These are phyloP conservation scores for Mus caroli DNA, from an alignment of 2,797 vertebrate genomes.

Conservation along the genomic window DNA sequence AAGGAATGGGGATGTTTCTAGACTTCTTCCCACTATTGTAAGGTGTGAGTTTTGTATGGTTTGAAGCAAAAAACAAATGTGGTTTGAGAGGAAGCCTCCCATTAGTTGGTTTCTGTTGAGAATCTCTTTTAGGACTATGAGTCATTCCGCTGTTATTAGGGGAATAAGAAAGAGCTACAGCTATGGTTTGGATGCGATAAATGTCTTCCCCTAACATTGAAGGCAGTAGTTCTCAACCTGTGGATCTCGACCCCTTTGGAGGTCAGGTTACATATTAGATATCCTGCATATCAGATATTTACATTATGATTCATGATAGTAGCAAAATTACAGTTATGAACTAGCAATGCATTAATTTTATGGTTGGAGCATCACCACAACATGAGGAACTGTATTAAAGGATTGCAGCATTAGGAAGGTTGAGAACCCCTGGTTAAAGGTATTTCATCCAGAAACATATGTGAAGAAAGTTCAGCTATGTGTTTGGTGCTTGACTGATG, in stretches of 20 bases:
- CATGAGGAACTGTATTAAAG: not conserved
- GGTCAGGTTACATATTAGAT: not conserved
- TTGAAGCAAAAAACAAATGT: not conserved
- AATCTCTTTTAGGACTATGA: not conserved
- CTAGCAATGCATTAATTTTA: not conserved
- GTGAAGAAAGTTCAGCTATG: not conserved
- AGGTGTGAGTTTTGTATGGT: not conserved
- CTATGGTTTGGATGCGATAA: not conserved
- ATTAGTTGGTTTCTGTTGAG: conserved; percentile 19
- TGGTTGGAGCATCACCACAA: not conserved
- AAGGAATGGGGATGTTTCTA: not conserved
- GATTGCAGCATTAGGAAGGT: not conserved
- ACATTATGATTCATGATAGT: not conserved
- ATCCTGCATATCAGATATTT: not conserved
- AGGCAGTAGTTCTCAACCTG: not conserved
- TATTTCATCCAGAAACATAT: not conserved
- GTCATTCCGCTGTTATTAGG: not conserved
- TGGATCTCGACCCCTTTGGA: not conserved
- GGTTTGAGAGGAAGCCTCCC: not conserved
- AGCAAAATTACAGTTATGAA: not conserved
- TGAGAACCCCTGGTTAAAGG: not conserved
- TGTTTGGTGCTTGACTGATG: not conserved
- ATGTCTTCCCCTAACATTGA: too few species aligned
- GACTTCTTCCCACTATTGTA: not conserved
- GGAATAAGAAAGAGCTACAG: not conserved